These are phyloP conservation scores for Apantesis nais DNA, from an alignment of 2,888 invertebrate species.

Conservation along the genomic window DNA sequence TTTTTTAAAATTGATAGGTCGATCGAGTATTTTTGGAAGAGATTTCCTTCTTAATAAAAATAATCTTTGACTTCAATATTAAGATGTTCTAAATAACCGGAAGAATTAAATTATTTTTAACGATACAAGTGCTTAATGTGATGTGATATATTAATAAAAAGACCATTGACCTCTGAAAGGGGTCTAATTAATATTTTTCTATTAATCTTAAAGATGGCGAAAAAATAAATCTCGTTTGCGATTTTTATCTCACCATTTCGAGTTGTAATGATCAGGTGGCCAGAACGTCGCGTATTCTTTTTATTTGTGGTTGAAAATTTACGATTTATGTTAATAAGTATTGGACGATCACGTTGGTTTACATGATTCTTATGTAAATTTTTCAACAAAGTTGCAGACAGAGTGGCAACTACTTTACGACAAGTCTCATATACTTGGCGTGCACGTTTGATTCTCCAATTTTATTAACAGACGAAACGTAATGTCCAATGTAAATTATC, in stretches of 20 bases:
- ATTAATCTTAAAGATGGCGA: constrained; percentile 63
- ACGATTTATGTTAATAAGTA: constrained; percentile 67
- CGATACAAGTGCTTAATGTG: neutral
- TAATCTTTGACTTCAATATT: neutral
- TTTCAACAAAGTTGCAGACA: constrained; percentile 68
- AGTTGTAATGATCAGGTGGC: constrained; percentile 69
- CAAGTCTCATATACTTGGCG: constrained; percentile 35
- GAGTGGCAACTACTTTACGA: constrained; percentile 69
- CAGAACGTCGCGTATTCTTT: constrained; percentile 59
- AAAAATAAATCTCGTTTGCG: constrained; percentile 70
- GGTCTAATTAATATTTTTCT: constrained; percentile 73
- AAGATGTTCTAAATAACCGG: neutral
- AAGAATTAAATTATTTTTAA: neutral
- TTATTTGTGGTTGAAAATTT: constrained; percentile 71
- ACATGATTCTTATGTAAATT: constrained; percentile 71
- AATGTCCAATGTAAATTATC: neutral
- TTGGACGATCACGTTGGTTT: constrained; percentile 67
- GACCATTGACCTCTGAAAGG: constrained; percentile 68
- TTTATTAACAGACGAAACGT: neutral
- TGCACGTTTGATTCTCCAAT: constrained; percentile 6
- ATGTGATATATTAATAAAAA: constrained; percentile 57
- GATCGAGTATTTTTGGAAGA: no score
- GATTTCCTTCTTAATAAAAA: neutral
- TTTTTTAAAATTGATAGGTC: no score
- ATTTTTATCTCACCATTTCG: constrained; percentile 63